A percentile compares a stretch with the other conserved stretches of the same genome.
These are phyloP conservation scores for Trachelipus rathkii DNA, from an alignment of 1,140 invertebrate species.

Conservation along the genomic window DNA sequence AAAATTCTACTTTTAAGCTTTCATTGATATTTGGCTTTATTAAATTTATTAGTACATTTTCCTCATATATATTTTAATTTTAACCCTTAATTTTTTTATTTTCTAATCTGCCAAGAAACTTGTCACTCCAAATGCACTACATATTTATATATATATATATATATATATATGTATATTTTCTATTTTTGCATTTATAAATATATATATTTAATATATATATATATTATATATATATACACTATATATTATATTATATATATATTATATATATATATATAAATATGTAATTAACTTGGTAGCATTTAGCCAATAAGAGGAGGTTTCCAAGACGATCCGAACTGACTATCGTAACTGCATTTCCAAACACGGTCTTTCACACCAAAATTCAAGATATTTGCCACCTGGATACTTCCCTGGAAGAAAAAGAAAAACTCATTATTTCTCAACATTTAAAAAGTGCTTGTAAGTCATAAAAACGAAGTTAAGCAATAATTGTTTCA, in stretches of 20 bases:
- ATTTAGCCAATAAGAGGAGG: conserved; percentile 36
- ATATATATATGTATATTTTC: conserved; percentile 17
- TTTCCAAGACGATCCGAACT: conserved; percentile 34
- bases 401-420: conserved; percentile 37
- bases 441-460: too few species aligned
- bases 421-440: too few species aligned
- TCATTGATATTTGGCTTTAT: too few species aligned
- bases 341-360: conserved; percentile 32
- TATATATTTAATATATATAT: conserved; percentile 20
- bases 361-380: conserved; percentile 29
- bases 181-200: neutral
- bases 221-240: conserved; percentile 4
- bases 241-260: neutral
- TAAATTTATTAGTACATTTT: too few species aligned
- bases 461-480: too few species aligned
- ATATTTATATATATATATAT: conserved; percentile 17
- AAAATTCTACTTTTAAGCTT: too few species aligned
- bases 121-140: too few species aligned
- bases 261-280: neutral
- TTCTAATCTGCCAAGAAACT: too few species aligned
- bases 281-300: neutral
- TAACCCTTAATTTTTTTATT: neutral
- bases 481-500: too few species aligned
- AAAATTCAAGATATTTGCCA: conserved; percentile 36
- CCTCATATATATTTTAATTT: too few species aligned